A percentile compares a stretch with the other conserved stretches of the same genome.
Evolutionary conservation across 2,113 vertebrate species (phyloP).

Genomic region (Fregetta grallaria): DNA sequence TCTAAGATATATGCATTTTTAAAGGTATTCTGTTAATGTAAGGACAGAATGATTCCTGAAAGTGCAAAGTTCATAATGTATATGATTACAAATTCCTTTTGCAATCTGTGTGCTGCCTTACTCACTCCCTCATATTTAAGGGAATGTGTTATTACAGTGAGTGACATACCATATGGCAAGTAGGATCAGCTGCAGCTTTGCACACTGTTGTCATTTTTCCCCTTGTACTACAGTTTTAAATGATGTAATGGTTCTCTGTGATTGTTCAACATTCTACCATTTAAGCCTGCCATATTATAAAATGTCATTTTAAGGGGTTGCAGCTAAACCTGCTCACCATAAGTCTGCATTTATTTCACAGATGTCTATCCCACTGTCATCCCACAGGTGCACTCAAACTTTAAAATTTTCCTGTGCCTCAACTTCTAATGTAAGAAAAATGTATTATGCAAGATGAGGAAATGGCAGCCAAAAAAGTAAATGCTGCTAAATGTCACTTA

Average conservation of each 20-base stretch:
- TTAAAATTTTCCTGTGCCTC: constrained; percentile 5
- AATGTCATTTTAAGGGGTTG: constrained; percentile 50
- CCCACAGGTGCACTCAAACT: constrained; percentile 14
- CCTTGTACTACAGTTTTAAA: constrained; percentile 7
- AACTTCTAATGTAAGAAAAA: constrained; percentile 61
- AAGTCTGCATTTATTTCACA: constrained; percentile 56
- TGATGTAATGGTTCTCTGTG: constrained; percentile 35
- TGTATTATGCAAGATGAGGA: constrained; percentile 55
- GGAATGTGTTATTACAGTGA: constrained; percentile 37
- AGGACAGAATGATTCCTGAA: neutral
- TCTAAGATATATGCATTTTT: neutral
- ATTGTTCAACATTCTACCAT: constrained; percentile 46
- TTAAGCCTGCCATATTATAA: constrained; percentile 13
- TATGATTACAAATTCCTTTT: constrained; percentile 36
- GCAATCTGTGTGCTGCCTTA: constrained; percentile 24
- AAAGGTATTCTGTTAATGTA: neutral
- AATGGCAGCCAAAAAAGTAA: constrained; percentile 63
- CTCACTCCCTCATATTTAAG: constrained; percentile 62
- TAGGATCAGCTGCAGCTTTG: constrained; percentile 39
- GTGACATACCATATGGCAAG: constrained; percentile 49
- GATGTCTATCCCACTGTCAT: constrained; percentile 46
- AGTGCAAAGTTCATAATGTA: neutral
- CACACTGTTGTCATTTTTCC: constrained; percentile 16
- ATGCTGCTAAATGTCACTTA: constrained; percentile 52
- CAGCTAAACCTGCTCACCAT: neutral